These are phyloP conservation scores for Leptopterna dolabrata DNA, from an alignment of 2,888 invertebrate genomes.

Conservation along the genomic window DNA sequence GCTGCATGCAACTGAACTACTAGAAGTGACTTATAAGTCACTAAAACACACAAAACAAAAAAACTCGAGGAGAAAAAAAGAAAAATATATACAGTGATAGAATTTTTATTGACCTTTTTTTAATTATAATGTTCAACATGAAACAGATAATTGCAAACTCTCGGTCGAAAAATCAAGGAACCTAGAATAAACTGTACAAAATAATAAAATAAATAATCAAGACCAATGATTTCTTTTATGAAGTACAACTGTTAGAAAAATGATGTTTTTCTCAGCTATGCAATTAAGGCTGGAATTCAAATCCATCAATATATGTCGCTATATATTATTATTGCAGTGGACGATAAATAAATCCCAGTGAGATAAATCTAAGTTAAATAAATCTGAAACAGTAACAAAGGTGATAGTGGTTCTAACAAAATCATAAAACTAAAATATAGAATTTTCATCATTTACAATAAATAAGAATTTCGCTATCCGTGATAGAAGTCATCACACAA, in stretches of 20 bases:
- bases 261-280: background rate
- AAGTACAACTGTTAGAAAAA: background rate
- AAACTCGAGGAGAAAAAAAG: background rate
- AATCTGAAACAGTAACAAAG: slow-evolving; percentile 47
- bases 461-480: slow-evolving; percentile 41
- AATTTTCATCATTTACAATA: slow-evolving; percentile 36
- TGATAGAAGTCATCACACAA: slow-evolving; percentile 37
- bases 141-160: slow-evolving; percentile 25
- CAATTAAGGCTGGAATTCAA: background rate
- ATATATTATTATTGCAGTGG: slow-evolving; percentile 36
- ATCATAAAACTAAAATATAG: slow-evolving; percentile 23
- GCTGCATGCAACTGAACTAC: slow-evolving; percentile 18
- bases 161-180: slow-evolving; percentile 14
- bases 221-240: background rate
- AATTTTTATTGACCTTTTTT: slow-evolving; percentile 49
- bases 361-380: slow-evolving; percentile 24
- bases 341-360: background rate
- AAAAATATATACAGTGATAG: slow-evolving; percentile 28
- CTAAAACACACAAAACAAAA: background rate
- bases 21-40: no score
- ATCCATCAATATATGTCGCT: background rate
- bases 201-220: slow-evolving; percentile 14
- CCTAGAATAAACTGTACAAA: slow-evolving; percentile 35
- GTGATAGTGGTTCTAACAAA: slow-evolving; percentile 14
- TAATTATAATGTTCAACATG: slow-evolving; percentile 46